Conservation (phyloP, 2,888 invertebrate species). For the Drosophila suboccidentalis region DNA sequence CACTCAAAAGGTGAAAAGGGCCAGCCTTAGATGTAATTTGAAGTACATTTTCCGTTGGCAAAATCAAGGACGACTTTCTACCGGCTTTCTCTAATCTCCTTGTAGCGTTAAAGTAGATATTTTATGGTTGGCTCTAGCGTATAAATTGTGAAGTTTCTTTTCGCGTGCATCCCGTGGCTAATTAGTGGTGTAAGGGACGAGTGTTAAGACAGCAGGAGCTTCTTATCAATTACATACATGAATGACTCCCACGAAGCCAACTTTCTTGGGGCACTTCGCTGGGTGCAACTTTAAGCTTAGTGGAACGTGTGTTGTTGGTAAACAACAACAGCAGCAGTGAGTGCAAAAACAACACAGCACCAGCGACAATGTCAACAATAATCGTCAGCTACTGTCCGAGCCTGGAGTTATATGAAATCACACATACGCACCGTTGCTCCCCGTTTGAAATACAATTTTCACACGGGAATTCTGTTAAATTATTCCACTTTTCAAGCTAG, state of each 20-base stretch:
- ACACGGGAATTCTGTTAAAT: slow-evolving; percentile 5
- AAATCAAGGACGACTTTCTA: slow-evolving; percentile 30
- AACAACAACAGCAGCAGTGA: slow-evolving; percentile 45
- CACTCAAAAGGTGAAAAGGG: slow-evolving; percentile 30
- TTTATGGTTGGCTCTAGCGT: background rate
- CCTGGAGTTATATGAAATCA: slow-evolving; percentile 24
- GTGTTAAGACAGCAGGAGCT: slow-evolving; percentile 28
- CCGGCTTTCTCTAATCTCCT: slow-evolving; percentile 31
- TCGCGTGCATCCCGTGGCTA: slow-evolving; percentile 18
- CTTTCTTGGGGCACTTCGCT: background rate
- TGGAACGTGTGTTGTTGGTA: slow-evolving; percentile 41
- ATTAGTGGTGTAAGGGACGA: slow-evolving; percentile 31
- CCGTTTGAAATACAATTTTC: slow-evolving; percentile 13
- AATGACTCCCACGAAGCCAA: slow-evolving; percentile 3
- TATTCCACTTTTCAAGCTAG: background rate
- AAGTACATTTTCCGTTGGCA: slow-evolving; percentile 33
- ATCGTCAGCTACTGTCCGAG: background rate
- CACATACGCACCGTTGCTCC: slow-evolving; percentile 46
- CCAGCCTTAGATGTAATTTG: slow-evolving; percentile 20
- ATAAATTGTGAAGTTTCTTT: slow-evolving; percentile 11
- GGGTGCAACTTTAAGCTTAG: slow-evolving; percentile 20
- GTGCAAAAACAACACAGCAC: slow-evolving; percentile 42
- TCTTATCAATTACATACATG: slow-evolving; percentile 70
- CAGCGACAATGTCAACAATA: slow-evolving; percentile 50
- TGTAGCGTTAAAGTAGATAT: slow-evolving; percentile 13